Evolutionary conservation across 2,888 invertebrate genomes (phyloP).

Genomic region (Punctoribates punctum): DNA sequence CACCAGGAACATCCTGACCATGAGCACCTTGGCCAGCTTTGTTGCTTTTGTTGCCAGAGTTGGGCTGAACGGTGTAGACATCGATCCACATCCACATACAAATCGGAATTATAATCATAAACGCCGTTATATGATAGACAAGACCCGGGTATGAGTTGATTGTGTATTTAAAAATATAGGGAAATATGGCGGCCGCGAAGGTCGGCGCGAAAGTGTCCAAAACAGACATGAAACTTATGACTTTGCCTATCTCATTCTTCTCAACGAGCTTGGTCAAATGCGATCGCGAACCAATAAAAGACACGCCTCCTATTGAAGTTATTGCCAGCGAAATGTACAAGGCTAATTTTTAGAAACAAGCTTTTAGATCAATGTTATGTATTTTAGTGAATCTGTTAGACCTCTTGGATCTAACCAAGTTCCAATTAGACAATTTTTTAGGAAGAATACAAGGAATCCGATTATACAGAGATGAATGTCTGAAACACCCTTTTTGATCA

Average conservation of each 20-base stretch:
- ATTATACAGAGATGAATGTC: not conserved
- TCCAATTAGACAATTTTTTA: not conserved
- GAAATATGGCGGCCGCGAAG: not conserved
- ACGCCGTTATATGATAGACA: not conserved
- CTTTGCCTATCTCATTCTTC: conserved; percentile 21
- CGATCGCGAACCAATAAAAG: conserved; percentile 24
- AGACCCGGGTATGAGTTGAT: conserved; percentile 30
- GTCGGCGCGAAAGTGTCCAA: conserved; percentile 24
- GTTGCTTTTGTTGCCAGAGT: not conserved
- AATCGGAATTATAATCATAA: not conserved
- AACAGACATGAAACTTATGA: not conserved
- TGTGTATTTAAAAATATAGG: conserved; percentile 22
- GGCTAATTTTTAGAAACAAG: not conserved
- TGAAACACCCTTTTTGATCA: not conserved
- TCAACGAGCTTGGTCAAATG: conserved; percentile 36
- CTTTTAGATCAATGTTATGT: not conserved
- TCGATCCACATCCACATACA: conserved; percentile 7
- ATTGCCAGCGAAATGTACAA: not conserved
- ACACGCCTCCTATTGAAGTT: not conserved
- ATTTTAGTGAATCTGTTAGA: not conserved
- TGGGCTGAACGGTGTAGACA: not conserved
- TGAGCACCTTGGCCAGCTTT: not conserved
- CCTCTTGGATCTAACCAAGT: not conserved
- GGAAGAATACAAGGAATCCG: not conserved
- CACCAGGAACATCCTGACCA: too few species aligned